Conservation (phyloP, 1,140 invertebrate species). For the Halesus radiatus region DNA sequence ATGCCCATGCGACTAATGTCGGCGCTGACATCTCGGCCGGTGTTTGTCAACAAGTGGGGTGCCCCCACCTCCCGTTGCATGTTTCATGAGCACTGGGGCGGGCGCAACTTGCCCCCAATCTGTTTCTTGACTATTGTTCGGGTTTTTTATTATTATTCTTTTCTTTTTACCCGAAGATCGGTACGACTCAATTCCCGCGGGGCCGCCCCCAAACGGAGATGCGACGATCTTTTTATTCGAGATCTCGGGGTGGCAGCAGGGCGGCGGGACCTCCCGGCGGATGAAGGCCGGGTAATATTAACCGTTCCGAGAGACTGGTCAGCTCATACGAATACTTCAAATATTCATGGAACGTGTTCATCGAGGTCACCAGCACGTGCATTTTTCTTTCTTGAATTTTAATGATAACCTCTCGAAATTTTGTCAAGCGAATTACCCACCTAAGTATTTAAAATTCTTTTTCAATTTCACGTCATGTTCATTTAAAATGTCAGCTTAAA, state of each 20-base stretch:
- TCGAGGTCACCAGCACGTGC: not conserved
- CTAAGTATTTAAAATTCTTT: too few species aligned
- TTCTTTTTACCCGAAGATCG: conserved; percentile 11
- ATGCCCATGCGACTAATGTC: conserved; percentile 50
- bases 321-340: not conserved
- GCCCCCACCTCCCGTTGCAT: conserved; percentile 26
- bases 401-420: too few species aligned
- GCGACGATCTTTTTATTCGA: conserved; percentile 23
- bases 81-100: conserved; percentile 44
- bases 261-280: not conserved
- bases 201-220: not conserved
- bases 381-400: too few species aligned
- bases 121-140: conserved; percentile 40
- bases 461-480: too few species aligned
- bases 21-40: conserved; percentile 45
- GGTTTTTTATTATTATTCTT: conserved; percentile 40
- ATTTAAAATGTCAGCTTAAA: too few species aligned
- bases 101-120: conserved; percentile 31
- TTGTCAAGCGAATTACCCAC: too few species aligned
- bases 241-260: not conserved
- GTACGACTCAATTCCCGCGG: conserved; percentile 4
- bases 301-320: not conserved
- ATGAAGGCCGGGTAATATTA: not conserved
- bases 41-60: conserved; percentile 53
- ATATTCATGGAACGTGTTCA: not conserved